Conservation (phyloP, 2,888 invertebrate genomes). For the Camptogramma bilineatum region DNA sequence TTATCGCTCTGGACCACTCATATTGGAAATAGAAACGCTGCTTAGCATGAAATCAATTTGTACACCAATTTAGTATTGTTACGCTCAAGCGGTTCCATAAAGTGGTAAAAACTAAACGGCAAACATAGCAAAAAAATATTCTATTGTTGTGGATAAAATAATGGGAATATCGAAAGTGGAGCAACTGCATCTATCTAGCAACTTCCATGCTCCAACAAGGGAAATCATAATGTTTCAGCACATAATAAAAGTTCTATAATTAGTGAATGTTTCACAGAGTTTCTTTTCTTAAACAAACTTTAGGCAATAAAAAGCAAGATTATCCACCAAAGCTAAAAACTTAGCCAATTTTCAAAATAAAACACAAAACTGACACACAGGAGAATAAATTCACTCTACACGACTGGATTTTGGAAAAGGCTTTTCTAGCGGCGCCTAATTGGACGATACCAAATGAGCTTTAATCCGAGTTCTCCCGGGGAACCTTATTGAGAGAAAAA, state of each 20-base stretch:
- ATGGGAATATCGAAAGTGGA: slow-evolving; percentile 3
- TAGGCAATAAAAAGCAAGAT: not conserved
- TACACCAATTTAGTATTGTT: slow-evolving; percentile 55
- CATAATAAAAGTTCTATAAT: slow-evolving; percentile 6
- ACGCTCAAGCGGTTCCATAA: slow-evolving; percentile 54
- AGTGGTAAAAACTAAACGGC: slow-evolving; percentile 43
- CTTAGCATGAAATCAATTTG: slow-evolving; percentile 42
- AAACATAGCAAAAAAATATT: slow-evolving; percentile 26
- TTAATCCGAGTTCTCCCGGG: slow-evolving; percentile 57
- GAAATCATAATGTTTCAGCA: slow-evolving; percentile 4
- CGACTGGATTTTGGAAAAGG: slow-evolving; percentile 41
- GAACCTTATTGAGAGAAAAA: slow-evolving; percentile 62
- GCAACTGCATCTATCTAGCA: not conserved
- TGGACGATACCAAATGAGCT: slow-evolving; percentile 62
- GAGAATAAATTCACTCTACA: slow-evolving; percentile 38
- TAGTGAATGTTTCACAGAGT: not conserved
- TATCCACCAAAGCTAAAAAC: not conserved
- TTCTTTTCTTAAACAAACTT: not conserved
- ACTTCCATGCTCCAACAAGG: slow-evolving; percentile 5
- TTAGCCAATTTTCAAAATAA: slow-evolving; percentile 5
- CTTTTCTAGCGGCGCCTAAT: slow-evolving; percentile 53
- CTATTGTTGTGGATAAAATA: slow-evolving; percentile 1
- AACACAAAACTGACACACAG: slow-evolving; percentile 7
- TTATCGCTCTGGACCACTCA: not conserved
- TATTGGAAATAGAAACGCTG: slow-evolving; percentile 1